These are phyloP conservation scores for Luperina testacea DNA, from an alignment of 2,888 invertebrate species.

Conservation along the genomic window DNA sequence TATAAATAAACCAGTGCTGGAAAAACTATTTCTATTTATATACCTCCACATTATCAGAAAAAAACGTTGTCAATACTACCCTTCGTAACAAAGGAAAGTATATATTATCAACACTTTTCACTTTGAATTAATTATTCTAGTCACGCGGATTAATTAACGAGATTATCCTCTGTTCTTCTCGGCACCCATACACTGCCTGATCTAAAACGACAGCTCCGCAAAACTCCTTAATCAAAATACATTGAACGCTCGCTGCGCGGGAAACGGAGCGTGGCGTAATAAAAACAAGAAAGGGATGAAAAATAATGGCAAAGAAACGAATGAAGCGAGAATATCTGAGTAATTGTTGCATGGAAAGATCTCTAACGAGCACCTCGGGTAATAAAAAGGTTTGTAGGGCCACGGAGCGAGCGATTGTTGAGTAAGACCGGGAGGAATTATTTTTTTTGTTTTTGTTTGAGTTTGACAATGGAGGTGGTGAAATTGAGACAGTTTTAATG, in stretches of 20 bases:
- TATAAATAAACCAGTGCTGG: neutral
- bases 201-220: conserved; percentile 35
- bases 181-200: conserved; percentile 11
- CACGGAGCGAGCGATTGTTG: conserved; percentile 57
- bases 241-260: conserved; percentile 63
- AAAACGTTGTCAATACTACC: conserved; percentile 14
- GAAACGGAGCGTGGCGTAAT: conserved; percentile 58
- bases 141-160: conserved; percentile 63
- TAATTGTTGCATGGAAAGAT: conserved; percentile 82
- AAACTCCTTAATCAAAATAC: conserved; percentile 60
- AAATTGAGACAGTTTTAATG: conserved; percentile 59
- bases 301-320: conserved; percentile 70
- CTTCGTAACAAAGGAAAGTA: conserved; percentile 25
- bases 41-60: neutral
- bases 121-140: conserved; percentile 60
- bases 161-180: conserved; percentile 56
- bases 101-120: conserved; percentile 40
- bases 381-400: conserved; percentile 67
- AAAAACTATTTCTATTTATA: neutral
- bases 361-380: conserved; percentile 77
- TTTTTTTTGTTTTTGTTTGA: conserved; percentile 55
- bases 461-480: conserved; percentile 45
- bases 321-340: conserved; percentile 77
- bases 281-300: conserved; percentile 66
- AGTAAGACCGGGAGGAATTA: conserved; percentile 38